Conservation (phyloP, 2,888 invertebrate genomes). For the Gandaritis pyraliata region DNA sequence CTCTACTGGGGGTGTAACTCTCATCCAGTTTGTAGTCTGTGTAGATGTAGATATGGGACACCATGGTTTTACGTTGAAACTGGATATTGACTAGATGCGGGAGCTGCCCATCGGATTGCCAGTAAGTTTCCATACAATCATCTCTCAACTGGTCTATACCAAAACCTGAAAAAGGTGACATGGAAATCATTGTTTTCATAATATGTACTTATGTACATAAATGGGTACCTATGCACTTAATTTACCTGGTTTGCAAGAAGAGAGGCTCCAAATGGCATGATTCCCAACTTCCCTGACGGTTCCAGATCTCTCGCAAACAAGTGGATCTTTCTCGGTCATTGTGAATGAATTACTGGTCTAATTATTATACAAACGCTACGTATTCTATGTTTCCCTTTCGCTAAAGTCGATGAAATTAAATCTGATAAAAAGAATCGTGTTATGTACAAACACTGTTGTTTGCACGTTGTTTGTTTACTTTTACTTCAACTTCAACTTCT, state of each 20-base stretch:
- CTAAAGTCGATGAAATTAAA: too few species aligned
- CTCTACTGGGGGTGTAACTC: conserved; percentile 98
- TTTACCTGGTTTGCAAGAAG: conserved; percentile 98
- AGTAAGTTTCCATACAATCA: conserved; percentile 98
- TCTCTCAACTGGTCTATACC: conserved; percentile 98
- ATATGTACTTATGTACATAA: background rate
- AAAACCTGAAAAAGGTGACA: conserved; percentile 87
- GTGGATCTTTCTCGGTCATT: conserved; percentile 78
- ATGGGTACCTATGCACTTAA: background rate
- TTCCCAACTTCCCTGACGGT: conserved; percentile 91
- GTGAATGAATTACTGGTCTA: background rate
- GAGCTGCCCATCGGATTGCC: conserved; percentile 99
- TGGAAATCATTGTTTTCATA: background rate
- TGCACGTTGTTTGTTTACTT: too few species aligned
- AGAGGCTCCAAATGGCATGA: conserved; percentile 98
- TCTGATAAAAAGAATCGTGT: too few species aligned
- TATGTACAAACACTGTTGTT: too few species aligned
- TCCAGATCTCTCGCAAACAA: conserved; percentile 78
- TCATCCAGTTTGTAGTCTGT: conserved; percentile 99
- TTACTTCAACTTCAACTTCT: too few species aligned
- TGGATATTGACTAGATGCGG: conserved; percentile 99
- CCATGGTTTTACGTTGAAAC: conserved; percentile 96
- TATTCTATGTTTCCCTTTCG: too few species aligned
- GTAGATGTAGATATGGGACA: conserved; percentile 97
- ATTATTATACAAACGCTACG: too few species aligned